Conservation (phyloP, 2,888 invertebrate genomes). For the Hololepta plana region DNA sequence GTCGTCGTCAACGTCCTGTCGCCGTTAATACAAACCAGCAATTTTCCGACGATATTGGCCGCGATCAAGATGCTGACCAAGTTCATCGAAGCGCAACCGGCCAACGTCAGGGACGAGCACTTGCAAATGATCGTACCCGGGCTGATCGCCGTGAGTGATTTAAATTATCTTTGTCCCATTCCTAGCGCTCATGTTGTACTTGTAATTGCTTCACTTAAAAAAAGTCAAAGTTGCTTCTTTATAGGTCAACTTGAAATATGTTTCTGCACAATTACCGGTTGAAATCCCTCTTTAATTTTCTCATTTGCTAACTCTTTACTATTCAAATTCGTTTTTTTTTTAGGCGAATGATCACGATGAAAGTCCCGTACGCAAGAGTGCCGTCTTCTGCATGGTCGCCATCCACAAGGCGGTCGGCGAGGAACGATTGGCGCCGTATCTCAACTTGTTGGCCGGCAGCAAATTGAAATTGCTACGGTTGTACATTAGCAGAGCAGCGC, state of each 20-base stretch:
- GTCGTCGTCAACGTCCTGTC: slow-evolving; percentile 46
- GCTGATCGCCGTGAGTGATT: slow-evolving; percentile 60
- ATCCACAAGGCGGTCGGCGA: slow-evolving; percentile 81
- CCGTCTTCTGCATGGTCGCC: slow-evolving; percentile 94
- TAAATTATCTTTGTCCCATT: no score
- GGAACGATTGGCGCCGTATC: slow-evolving; percentile 62
- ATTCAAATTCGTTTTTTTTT: slow-evolving; percentile 12
- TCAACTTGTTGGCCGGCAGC: slow-evolving; percentile 68
- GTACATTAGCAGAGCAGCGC: slow-evolving; percentile 49
- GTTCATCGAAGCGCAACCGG: slow-evolving; percentile 58
- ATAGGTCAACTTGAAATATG: no score
- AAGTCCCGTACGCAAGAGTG: slow-evolving; percentile 86
- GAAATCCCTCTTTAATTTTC: slow-evolving; percentile 5
- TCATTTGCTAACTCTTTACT: no score
- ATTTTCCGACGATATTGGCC: slow-evolving; percentile 74
- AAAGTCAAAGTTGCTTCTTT: no score
- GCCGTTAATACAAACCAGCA: slow-evolving; percentile 77
- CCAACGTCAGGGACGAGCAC: slow-evolving; percentile 53
- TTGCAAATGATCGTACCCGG: slow-evolving; percentile 74
- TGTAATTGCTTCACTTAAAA: no score
- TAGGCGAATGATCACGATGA: slow-evolving; percentile 83
- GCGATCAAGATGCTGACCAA: slow-evolving; percentile 84
- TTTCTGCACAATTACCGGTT: slow-evolving; percentile 1
- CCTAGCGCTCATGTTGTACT: no score
- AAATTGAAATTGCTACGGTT: slow-evolving; percentile 73